Percentiles rank a stretch among this genome's conserved stretches.
Conservation (phyloP, 2,113 vertebrate genomes). For the Diadophis punctatus region DNA sequence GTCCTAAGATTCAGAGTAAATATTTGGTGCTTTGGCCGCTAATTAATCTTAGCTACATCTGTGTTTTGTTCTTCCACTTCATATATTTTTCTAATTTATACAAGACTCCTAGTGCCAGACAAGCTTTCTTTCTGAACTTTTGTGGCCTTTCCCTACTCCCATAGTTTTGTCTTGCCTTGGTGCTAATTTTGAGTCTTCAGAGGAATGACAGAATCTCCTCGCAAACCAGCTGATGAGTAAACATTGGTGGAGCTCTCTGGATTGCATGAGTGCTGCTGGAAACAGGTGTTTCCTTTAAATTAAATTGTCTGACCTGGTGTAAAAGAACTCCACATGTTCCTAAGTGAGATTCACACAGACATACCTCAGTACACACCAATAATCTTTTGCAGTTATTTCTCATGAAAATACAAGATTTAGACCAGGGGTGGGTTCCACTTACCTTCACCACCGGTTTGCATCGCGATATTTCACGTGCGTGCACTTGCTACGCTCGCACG, state of each 20-base stretch:
- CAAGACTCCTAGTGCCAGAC: neutral
- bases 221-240: neutral
- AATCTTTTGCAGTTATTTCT: neutral
- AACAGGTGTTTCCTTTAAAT: neutral
- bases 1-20: neutral
- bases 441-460: too few relatives aligned
- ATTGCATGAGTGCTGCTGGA: neutral
- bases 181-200: neutral
- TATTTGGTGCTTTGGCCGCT: neutral
- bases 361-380: neutral
- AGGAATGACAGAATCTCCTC: neutral
- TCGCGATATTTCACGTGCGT: too few relatives aligned
- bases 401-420: neutral
- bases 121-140: neutral
- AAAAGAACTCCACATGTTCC: neutral
- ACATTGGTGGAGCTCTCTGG: neutral
- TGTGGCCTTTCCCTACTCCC: neutral
- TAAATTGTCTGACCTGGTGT: neutral
- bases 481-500: too few relatives aligned
- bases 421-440: too few relatives aligned
- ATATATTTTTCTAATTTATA: neutral
- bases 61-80: neutral
- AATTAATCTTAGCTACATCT: neutral
- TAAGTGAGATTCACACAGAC: neutral
- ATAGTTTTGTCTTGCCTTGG: neutral